Evolutionary conservation across 2,888 invertebrate genomes (phyloP), one percentile per base, ranked within the genome.

Genomic region (Sphaerophoria rueppellii): DNA sequence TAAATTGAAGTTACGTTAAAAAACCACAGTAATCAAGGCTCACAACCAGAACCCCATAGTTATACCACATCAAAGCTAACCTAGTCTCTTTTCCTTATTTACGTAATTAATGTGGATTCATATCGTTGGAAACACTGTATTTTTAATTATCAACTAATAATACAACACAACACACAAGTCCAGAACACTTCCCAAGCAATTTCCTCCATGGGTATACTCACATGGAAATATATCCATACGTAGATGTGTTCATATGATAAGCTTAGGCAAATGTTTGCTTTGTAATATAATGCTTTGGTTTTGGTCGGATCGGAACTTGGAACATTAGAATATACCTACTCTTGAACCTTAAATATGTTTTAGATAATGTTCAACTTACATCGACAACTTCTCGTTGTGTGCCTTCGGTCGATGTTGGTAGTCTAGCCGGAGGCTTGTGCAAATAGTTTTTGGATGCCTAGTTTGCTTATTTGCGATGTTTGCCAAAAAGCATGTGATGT

Each of bases 131-230:
- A 24, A 65, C 67, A 55, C 55, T 55, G 60, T 70, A n/a, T 78
- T 82, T 78, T 78, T 78, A 74, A 82, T 78, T 78, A 69, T 78
- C 82, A 52, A 74, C 70, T 71, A 78, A 78, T 78, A 74, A 65
- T 52, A 70, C 32, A 57, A 65, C 82, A 82, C 70, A 78, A 70
- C 52, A 65, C 82, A 82, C 70, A 78, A 70, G 65, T 58, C 46
- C 50, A 63, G 63, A 24, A 24, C 24, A 24, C 69, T 78, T 35
- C 14, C 70, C 73, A 82, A 82, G 70, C 78, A 63, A 73, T 70
- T 82, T 78, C 52, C 74, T 74, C 73, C 63, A n/a, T n/a, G n/a
- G n/a, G n/a, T 63, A 58, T 16, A 16, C 12, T 34, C 60, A 50
- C 43, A 34, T 1, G 32, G 9, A 11, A 43, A 6, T 43, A 43